Evolutionary conservation across 2,113 vertebrate genomes (phyloP).

Genomic region (Poeciliopsis retropinna): DNA sequence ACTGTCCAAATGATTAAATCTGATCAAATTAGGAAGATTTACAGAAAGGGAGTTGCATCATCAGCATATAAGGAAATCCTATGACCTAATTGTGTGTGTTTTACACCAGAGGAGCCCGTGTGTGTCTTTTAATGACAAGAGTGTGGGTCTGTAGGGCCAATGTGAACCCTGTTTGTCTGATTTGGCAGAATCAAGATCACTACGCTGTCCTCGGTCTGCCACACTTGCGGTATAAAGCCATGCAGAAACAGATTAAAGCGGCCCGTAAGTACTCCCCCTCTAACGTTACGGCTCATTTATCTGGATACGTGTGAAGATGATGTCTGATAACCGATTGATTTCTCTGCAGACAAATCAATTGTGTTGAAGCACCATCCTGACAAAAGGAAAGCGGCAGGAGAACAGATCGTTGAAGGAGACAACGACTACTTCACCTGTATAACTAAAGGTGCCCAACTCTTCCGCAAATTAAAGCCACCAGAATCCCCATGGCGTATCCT

Average conservation of each 20-base stretch:
- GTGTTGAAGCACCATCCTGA: slow-evolving; percentile 98
- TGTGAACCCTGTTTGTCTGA: background rate
- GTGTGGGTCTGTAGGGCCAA: background rate
- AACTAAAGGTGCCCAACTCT: slow-evolving; percentile 89
- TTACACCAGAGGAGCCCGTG: background rate
- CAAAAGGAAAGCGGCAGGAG: slow-evolving; percentile 97
- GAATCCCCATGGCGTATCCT: background rate
- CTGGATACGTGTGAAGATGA: too few species aligned
- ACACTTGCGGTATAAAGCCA: slow-evolving; percentile 92
- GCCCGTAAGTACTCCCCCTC: slow-evolving; percentile 88
- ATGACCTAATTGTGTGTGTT: background rate
- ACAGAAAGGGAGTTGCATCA: background rate
- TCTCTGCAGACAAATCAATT: slow-evolving; percentile 91
- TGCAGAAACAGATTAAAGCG: slow-evolving; percentile 98
- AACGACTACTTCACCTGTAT: slow-evolving; percentile 99
- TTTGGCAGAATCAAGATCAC: slow-evolving; percentile 95
- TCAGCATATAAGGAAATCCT: background rate
- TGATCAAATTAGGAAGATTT: background rate
- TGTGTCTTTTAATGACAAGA: background rate
- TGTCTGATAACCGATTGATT: background rate
- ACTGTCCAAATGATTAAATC: background rate
- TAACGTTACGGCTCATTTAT: background rate
- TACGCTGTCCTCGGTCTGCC: slow-evolving; percentile 93
- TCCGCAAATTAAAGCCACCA: fast-evolving
- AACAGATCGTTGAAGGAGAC: slow-evolving; percentile 96